Evolutionary conservation across 2,113 vertebrate species (phyloP).

Genomic region (Dissostichus mawsoni): DNA sequence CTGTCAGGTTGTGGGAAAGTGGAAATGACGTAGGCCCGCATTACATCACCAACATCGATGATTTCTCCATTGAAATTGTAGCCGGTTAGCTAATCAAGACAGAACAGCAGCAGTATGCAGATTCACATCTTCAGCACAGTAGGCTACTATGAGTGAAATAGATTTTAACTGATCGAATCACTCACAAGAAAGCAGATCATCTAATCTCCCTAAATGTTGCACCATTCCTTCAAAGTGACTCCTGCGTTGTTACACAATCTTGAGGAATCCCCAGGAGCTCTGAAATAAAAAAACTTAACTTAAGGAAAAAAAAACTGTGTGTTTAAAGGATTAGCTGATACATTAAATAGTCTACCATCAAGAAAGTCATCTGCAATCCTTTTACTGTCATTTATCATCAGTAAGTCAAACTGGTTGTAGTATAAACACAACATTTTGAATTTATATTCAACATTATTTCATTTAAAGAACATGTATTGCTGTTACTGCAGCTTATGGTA

Average conservation of each 20-base stretch:
- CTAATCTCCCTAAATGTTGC: neutral
- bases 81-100: neutral
- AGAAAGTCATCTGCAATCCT: too few species aligned
- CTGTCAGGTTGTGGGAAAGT: neutral
- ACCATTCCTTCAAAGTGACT: neutral
- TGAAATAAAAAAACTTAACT: neutral
- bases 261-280: neutral
- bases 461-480: too few species aligned
- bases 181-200: neutral
- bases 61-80: slow-evolving; percentile 1
- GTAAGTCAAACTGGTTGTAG: too few species aligned
- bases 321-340: too few species aligned
- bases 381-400: too few species aligned
- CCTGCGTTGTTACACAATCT: neutral
- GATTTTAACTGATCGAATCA: neutral
- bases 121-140: neutral
- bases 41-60: neutral
- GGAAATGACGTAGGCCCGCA: neutral
- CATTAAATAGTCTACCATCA: too few species aligned
- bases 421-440: too few species aligned
- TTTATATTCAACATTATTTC: too few species aligned
- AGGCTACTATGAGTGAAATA: neutral
- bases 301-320: neutral
- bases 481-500: too few species aligned
- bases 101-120: neutral